These are phyloP conservation scores for Astyanax mexicanus DNA, from an alignment of 2,797 vertebrate species.

Conservation along the genomic window DNA sequence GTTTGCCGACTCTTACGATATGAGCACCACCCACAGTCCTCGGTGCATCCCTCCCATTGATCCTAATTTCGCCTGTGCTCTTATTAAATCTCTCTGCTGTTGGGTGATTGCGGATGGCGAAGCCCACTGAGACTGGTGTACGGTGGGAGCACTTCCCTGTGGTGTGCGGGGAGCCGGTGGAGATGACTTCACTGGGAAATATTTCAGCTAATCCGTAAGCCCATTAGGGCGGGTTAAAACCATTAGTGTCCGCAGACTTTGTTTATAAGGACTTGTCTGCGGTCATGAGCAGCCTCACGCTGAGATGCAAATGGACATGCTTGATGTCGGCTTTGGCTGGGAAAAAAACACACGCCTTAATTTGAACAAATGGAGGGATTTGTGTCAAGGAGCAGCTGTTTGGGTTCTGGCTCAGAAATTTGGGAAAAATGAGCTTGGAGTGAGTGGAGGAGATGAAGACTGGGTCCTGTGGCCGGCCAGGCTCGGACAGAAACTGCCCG, in stretches of 20 bases:
- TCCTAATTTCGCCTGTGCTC: constrained; percentile 42
- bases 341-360: constrained; percentile 53
- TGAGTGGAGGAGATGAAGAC: constrained; percentile 5
- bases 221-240: constrained; percentile 56
- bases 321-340: constrained; percentile 43
- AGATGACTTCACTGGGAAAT: constrained; percentile 49
- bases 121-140: constrained; percentile 25
- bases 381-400: constrained; percentile 60
- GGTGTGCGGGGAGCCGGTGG: constrained; percentile 29
- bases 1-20: constrained; percentile 34
- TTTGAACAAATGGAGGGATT: constrained; percentile 63
- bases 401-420: constrained; percentile 47
- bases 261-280: constrained; percentile 51
- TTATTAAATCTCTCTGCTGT: constrained; percentile 50
- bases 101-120: constrained; percentile 38
- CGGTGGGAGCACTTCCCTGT: constrained; percentile 34
- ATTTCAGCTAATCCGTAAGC: constrained; percentile 53
- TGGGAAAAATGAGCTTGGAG: constrained; percentile 47
- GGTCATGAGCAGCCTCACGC: constrained; percentile 48
- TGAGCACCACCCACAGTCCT: constrained; percentile 37
- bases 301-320: constrained; percentile 54
- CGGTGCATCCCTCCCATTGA: constrained; percentile 37
- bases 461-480: constrained; percentile 27
- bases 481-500: constrained; percentile 33
- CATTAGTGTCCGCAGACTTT: constrained; percentile 54